Evolutionary conservation across 2,113 vertebrate genomes (phyloP).

Genomic region (Spilogale gracilis): DNA sequence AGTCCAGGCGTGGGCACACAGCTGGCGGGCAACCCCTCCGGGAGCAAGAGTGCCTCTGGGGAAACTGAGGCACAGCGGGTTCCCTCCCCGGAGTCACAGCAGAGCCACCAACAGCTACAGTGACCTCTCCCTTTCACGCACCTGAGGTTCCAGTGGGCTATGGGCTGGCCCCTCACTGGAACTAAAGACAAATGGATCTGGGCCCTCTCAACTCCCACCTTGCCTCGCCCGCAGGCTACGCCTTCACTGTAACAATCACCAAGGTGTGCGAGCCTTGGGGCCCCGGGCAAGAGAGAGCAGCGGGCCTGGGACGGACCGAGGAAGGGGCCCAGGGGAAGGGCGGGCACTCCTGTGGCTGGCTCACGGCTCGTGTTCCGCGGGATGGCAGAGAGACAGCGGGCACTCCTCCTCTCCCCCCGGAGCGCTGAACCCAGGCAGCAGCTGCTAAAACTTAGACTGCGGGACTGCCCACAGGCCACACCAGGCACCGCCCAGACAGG

Average conservation of each 20-base stretch:
- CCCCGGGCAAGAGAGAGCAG: too few species aligned
- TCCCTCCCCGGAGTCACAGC: not conserved
- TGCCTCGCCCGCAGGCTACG: conserved; percentile 65
- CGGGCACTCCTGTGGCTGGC: not conserved
- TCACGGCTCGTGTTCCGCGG: not conserved
- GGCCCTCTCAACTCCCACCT: not conserved
- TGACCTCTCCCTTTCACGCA: not conserved
- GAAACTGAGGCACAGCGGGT: too few species aligned
- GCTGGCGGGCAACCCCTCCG: fast-evolving
- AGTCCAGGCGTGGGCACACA: not conserved
- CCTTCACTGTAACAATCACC: conserved; percentile 78
- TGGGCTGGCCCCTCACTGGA: not conserved
- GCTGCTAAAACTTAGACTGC: too few species aligned
- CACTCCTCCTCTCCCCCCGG: not conserved
- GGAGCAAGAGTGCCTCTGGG: not conserved
- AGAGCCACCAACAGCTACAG: not conserved
- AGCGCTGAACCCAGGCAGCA: not conserved
- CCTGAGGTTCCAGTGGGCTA: not conserved
- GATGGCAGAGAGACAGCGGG: fast-evolving
- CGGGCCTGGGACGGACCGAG: not conserved
- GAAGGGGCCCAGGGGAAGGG: not conserved
- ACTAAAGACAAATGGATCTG: not conserved
- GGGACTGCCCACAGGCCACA: fast-evolving
- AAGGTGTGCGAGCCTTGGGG: not conserved
- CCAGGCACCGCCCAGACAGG: fast-evolving